A percentile compares a stretch with the other conserved stretches of the same genome.
Conservation (phyloP, 2,113 vertebrate species). For the Larimichthys crocea region DNA sequence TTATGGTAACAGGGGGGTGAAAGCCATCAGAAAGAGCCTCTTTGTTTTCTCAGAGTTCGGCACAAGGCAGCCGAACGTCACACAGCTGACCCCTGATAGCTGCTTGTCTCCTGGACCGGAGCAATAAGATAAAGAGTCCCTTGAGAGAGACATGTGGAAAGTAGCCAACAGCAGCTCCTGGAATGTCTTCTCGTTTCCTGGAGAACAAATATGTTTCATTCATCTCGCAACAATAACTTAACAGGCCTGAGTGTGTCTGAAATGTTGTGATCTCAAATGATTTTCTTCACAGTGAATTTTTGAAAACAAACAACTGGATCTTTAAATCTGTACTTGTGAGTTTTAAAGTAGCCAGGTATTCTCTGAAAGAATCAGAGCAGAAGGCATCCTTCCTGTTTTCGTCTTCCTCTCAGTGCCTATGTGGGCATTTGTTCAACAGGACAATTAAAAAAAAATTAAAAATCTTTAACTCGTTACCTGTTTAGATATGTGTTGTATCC, state of each 20-base stretch:
- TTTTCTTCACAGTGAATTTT: background rate
- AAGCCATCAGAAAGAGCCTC: constrained; percentile 59
- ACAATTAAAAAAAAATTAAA: too few species aligned
- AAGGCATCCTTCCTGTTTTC: background rate
- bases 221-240: constrained; percentile 45
- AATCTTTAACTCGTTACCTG: too few species aligned
- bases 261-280: background rate
- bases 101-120: constrained; percentile 52
- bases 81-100: constrained; percentile 50
- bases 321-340: background rate
- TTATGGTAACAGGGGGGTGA: constrained; percentile 36
- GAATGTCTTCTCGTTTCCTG: constrained; percentile 73
- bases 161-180: constrained; percentile 52
- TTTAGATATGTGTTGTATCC: background rate
- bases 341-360: background rate
- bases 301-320: background rate
- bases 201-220: constrained; percentile 57
- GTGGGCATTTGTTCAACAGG: background rate
- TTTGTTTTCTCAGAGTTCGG: constrained; percentile 60
- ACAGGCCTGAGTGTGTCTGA: constrained; percentile 4
- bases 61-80: constrained; percentile 39
- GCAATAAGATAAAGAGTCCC: constrained; percentile 71
- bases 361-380: background rate
- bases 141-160: constrained; percentile 65
- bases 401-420: too few species aligned